Base-by-base conservation (phyloP, 2,113 vertebrate species). In the Psittacus erithacus region DNA sequence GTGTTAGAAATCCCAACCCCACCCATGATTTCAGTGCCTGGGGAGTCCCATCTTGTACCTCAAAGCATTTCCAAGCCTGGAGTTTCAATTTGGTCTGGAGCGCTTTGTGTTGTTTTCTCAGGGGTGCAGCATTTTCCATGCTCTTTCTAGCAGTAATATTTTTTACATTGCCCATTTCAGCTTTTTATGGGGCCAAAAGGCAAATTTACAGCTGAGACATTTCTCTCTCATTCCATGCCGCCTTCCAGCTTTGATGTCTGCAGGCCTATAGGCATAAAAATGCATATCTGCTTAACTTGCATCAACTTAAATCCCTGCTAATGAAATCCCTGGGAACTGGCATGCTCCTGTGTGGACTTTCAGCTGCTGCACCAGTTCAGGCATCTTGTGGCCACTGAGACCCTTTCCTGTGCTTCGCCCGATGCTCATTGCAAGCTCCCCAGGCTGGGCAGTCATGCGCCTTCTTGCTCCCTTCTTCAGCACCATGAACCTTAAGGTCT, bases 361-460 rank as follows among this genome's bases (percentile, higher is more conserved):
- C 2, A 13, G 75, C 62, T 35, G 44, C 53, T 63, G 44, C 65
- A 55, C 46, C 44, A 15, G 2, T 33, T 82, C 4, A 3, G 79
- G 69, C 77, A 81, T 38, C 43, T 12, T 0, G 1, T 39, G 62
- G 57, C 44, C 17, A 18, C 47, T 0, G 12, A 88, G 33, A 28
- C 22, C 23, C 25, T 89, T 27, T 52, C 47, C 33, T 23, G 13
- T 0, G 9, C 44, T 64, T 57, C 52, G 55, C 28, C 38, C 39
- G 0, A 5, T 0, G 12, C 70, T 53, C n/a, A 8, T 8, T 6
- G 11, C 3, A 3, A 76, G 39, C 77, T 28, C 23, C 35, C 39
- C 9, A 5, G 23, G 15, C 86, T 71, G 43, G 6, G 49, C 38
- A 46, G 38, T 5, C 2, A 0, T 3, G 5, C 3, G 13, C 11